phyloP scores from a whole-genome alignment of 2,797 vertebrate genomes.

The Austrolebias charrua region DNA sequence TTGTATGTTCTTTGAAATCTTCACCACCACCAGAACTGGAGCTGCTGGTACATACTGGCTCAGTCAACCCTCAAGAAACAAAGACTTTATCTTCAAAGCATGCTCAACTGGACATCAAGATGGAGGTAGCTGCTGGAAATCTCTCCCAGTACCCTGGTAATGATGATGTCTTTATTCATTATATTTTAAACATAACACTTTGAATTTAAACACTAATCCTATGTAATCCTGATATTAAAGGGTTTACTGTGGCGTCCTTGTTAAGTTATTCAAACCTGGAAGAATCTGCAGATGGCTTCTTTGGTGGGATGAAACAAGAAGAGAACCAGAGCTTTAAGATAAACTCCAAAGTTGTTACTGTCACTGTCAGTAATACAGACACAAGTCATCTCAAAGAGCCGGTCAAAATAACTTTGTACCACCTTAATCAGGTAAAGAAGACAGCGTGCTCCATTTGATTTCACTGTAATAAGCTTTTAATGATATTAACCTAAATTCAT shows the following conservation, averaged over 20 bases:
- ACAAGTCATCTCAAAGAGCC: slow-evolving; percentile 66
- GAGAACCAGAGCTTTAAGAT: slow-evolving; percentile 19
- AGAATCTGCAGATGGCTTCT: slow-evolving; percentile 41
- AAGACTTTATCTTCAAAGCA: slow-evolving; percentile 44
- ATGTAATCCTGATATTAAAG: slow-evolving; percentile 57
- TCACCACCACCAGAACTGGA: slow-evolving; percentile 62
- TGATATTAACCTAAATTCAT: background rate
- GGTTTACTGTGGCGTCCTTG: slow-evolving; percentile 64
- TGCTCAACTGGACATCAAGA: slow-evolving; percentile 53
- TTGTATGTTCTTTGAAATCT: slow-evolving; percentile 2
- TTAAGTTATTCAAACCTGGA: slow-evolving; percentile 72
- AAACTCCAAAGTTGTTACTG: slow-evolving; percentile 79
- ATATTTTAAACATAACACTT: background rate
- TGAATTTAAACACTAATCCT: background rate
- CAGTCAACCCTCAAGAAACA: slow-evolving; percentile 36
- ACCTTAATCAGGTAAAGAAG: slow-evolving; percentile 45
- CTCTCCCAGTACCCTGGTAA: slow-evolving; percentile 64
- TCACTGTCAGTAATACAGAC: slow-evolving; percentile 75
- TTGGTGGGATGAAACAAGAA: slow-evolving; percentile 13
- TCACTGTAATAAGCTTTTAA: background rate
- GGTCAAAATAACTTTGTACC: slow-evolving; percentile 71
- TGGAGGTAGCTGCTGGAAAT: slow-evolving; percentile 75
- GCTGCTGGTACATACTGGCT: slow-evolving; percentile 42
- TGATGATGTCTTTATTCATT: background rate
- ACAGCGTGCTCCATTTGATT: background rate